phyloP scores from a whole-genome alignment of 2,797 vertebrate species.

The Clarias laeviceps region DNA sequence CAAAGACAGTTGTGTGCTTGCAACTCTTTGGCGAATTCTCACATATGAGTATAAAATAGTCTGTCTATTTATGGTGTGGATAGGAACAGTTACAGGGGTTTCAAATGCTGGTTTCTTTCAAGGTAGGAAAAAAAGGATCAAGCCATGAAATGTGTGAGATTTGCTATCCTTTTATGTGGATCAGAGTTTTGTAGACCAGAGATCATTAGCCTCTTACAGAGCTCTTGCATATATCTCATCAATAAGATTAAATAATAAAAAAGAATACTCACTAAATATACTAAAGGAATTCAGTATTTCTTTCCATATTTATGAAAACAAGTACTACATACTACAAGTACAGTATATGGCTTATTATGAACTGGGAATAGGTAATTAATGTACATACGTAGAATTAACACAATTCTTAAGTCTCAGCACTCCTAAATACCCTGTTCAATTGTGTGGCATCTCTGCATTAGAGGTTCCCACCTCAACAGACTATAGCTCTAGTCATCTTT shows the following conservation, averaged over 20 bases:
- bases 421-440: no score
- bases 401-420: conserved; percentile 16
- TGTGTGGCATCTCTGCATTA: no score
- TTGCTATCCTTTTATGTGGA: conserved; percentile 69
- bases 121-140: conserved; percentile 76
- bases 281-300: background rate
- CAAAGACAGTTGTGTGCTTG: background rate
- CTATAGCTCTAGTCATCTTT: no score
- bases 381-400: conserved; percentile 35
- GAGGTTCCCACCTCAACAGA: no score
- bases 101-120: conserved; percentile 50
- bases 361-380: conserved; percentile 39
- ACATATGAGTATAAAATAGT: background rate
- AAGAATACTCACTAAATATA: background rate
- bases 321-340: no score
- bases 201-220: background rate
- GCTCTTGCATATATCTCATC: background rate
- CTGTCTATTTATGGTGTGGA: conserved; percentile 58
- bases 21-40: background rate
- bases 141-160: conserved; percentile 65
- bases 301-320: conserved; percentile 5
- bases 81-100: conserved; percentile 72
- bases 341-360: conserved; percentile 19
- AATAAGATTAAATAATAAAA: background rate
- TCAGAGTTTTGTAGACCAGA: conserved; percentile 53